Percentiles rank a stretch among this genome's conserved stretches.
These are phyloP conservation scores for Drosophila arawakana DNA, from an alignment of 1,140 invertebrate genomes.

Conservation along the genomic window DNA sequence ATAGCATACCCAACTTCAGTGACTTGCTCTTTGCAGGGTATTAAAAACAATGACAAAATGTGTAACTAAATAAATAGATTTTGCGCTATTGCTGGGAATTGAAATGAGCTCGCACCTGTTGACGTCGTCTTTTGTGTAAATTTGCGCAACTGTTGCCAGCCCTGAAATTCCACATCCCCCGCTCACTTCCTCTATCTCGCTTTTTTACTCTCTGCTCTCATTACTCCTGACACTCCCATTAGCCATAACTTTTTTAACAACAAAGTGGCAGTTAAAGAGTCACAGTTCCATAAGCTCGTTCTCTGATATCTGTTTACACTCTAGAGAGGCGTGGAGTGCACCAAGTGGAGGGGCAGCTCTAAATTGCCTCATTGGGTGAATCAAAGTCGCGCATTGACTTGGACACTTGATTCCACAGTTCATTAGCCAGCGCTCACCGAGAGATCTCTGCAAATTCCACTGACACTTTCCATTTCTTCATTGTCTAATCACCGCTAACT, in stretches of 20 bases:
- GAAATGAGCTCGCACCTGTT: conserved; percentile 69
- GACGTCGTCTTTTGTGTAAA: conserved; percentile 63
- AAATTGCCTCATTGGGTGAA: conserved; percentile 26
- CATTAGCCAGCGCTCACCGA: conserved; percentile 35
- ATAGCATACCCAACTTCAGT: neutral
- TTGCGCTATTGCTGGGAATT: conserved; percentile 50
- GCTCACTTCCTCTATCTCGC: neutral
- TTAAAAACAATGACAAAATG: conserved; percentile 41
- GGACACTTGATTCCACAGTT: conserved; percentile 36
- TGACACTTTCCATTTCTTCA: conserved; percentile 45
- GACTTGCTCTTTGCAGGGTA: neutral
- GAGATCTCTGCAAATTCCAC: conserved; percentile 9
- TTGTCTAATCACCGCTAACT: neutral
- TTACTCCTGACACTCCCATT: neutral
- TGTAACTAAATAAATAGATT: conserved; percentile 78
- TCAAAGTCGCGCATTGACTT: conserved; percentile 25
- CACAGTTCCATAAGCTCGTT: conserved; percentile 25
- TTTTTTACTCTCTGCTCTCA: neutral
- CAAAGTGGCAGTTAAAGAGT: conserved; percentile 14
- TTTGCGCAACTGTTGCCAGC: conserved; percentile 72
- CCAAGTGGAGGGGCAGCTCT: neutral
- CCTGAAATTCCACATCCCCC: neutral
- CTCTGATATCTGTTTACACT: conserved; percentile 55
- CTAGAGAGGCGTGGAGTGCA: neutral
- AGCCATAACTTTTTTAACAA: neutral